Percentiles rank a stretch among this genome's conserved stretches.
Evolutionary conservation across 2,797 vertebrate species (phyloP).

Genomic region (Neosilurus hyrtlii): DNA sequence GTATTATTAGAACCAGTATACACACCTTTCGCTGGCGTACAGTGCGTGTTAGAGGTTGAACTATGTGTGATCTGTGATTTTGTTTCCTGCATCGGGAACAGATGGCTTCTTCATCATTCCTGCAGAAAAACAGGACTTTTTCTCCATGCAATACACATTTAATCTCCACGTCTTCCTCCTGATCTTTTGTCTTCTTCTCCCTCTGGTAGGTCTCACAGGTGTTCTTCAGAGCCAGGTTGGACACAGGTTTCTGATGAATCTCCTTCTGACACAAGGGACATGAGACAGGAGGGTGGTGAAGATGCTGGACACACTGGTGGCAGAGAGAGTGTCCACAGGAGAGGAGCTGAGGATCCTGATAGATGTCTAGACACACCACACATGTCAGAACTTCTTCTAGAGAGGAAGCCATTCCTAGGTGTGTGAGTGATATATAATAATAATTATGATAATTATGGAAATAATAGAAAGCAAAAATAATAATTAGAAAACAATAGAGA

Average conservation of each 20-base stretch:
- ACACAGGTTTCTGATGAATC: conserved; percentile 1
- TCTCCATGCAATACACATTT: conserved; percentile 38
- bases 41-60: background rate
- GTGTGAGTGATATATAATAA: background rate
- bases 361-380: conserved; percentile 72
- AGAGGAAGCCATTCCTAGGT: background rate
- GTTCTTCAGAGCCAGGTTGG: conserved; percentile 46
- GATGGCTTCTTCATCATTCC: background rate
- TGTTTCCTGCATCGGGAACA: conserved; percentile 28
- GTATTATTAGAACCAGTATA: background rate
- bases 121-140: conserved; percentile 36
- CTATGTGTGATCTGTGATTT: background rate
- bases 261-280: conserved; percentile 37
- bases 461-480: background rate
- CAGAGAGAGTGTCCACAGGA: conserved; percentile 78
- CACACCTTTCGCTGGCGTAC: conserved; percentile 12
- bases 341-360: conserved; percentile 69
- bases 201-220: conserved; percentile 41
- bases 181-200: background rate
- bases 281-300: too few relatives aligned
- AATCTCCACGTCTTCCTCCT: background rate
- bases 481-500: background rate
- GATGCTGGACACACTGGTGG: conserved; percentile 59
- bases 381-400: conserved; percentile 53
- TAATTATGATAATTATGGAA: too few relatives aligned